These are phyloP conservation scores for Ypsolopha scabrella DNA, from an alignment of 2,888 invertebrate genomes.

Conservation along the genomic window DNA sequence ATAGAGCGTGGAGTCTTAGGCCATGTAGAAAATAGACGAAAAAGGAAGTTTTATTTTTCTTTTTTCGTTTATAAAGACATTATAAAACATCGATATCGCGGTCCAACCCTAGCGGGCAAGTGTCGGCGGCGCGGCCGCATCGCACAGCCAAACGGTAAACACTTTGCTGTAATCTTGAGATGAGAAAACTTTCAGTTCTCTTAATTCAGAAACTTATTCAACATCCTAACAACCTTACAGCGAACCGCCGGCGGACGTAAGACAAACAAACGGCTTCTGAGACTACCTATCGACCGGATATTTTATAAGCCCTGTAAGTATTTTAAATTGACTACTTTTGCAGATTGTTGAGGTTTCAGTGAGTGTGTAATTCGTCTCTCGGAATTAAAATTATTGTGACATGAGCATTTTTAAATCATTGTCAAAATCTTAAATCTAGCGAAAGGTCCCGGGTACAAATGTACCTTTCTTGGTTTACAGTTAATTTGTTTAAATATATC, in stretches of 20 bases:
- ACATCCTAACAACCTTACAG: constrained; percentile 70
- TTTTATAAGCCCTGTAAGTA: not conserved
- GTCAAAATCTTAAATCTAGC: no score
- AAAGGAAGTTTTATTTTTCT: no score
- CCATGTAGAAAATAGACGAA: no score
- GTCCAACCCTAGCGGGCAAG: constrained; percentile 14
- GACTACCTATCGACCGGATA: not conserved
- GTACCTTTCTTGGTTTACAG: no score
- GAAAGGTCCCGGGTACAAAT: no score
- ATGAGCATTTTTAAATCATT: no score
- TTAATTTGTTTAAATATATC: no score
- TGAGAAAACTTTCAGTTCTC: constrained; percentile 73
- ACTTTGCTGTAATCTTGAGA: constrained; percentile 72
- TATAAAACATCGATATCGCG: not conserved
- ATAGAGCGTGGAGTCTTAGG: no score
- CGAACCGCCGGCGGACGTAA: constrained; percentile 58
- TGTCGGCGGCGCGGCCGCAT: constrained; percentile 46
- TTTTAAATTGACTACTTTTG: not conserved
- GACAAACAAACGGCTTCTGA: constrained; percentile 48
- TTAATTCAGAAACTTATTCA: constrained; percentile 73
- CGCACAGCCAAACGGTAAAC: constrained; percentile 70
- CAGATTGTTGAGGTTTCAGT: not conserved
- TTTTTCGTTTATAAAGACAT: no score
- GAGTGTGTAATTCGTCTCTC: not conserved
- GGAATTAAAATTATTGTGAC: not conserved